A percentile compares a stretch with the other conserved stretches of the same genome.
These are phyloP conservation scores for Podargus strigoides DNA, from an alignment of 2,797 vertebrate species.

Conservation along the genomic window DNA sequence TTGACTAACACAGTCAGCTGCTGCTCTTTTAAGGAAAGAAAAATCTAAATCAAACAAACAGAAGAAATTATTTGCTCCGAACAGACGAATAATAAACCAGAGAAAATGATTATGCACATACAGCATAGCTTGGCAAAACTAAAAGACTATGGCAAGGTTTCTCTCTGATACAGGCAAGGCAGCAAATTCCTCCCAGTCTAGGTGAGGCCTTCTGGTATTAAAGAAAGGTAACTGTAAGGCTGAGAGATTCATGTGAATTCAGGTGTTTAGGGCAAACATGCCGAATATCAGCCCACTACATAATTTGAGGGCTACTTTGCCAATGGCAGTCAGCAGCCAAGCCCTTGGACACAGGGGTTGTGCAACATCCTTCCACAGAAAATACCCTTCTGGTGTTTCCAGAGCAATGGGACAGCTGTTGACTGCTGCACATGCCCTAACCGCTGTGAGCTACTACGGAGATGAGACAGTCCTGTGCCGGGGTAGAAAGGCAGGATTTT, in stretches of 20 bases:
- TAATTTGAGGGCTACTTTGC: background rate
- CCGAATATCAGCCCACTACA: background rate
- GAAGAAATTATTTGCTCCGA: constrained; percentile 3
- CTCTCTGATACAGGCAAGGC: background rate
- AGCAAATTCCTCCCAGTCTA: background rate
- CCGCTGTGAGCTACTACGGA: background rate
- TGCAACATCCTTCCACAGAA: background rate
- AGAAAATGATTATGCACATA: background rate
- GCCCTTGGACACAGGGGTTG: background rate
- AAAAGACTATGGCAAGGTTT: background rate
- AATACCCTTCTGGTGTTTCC: background rate
- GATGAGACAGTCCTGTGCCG: background rate
- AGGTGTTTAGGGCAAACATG: background rate
- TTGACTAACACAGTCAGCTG: background rate
- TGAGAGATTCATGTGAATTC: background rate
- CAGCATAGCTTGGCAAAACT: background rate
- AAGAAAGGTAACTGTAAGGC: background rate
- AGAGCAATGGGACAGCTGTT: background rate
- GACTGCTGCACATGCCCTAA: background rate
- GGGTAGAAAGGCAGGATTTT: background rate
- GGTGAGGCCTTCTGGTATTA: background rate
- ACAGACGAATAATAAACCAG: background rate
- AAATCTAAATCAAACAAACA: background rate
- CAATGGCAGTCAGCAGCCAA: background rate
- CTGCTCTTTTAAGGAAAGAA: background rate